Conservation (phyloP, 2,888 invertebrate species). For the Latrodectus elegans region DNA sequence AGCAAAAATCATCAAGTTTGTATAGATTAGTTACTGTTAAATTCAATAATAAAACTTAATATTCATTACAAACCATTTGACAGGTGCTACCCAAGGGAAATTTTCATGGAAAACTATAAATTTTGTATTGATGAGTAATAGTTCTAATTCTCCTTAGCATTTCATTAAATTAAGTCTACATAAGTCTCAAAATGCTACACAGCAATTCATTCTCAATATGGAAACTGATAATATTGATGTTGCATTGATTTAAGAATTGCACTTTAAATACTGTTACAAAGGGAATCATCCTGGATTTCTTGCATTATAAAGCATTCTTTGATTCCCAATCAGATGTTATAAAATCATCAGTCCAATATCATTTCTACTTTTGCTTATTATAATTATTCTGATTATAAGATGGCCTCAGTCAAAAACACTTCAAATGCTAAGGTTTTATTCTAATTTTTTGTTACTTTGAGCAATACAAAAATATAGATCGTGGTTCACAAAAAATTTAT, state of each 20-base stretch:
- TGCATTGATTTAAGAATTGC: constrained; percentile 10
- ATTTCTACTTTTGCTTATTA: constrained; percentile 16
- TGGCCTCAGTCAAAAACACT: not conserved
- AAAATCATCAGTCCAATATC: not conserved
- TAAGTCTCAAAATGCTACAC: not conserved
- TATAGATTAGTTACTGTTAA: no score
- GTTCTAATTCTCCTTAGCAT: not conserved
- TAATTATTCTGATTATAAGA: constrained; percentile 15
- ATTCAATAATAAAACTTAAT: no score
- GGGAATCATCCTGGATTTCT: not conserved
- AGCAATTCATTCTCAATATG: not conserved
- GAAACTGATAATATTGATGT: not conserved
- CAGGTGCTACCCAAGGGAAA: not conserved
- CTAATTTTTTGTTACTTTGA: constrained; percentile 17
- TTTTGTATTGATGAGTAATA: not conserved
- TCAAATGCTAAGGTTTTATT: not conserved
- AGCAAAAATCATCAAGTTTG: no score
- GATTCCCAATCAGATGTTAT: not conserved
- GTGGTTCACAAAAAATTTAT: not conserved
- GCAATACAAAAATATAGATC: not conserved
- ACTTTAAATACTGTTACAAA: not conserved
- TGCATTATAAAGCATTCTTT: not conserved
- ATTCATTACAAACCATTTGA: not conserved
- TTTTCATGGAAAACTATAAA: not conserved
- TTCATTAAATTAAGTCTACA: not conserved